Percentiles rank a stretch among this genome's conserved stretches.
These are phyloP conservation scores for Puntigrus tetrazona DNA, from an alignment of 2,113 vertebrate species.

Conservation along the genomic window DNA sequence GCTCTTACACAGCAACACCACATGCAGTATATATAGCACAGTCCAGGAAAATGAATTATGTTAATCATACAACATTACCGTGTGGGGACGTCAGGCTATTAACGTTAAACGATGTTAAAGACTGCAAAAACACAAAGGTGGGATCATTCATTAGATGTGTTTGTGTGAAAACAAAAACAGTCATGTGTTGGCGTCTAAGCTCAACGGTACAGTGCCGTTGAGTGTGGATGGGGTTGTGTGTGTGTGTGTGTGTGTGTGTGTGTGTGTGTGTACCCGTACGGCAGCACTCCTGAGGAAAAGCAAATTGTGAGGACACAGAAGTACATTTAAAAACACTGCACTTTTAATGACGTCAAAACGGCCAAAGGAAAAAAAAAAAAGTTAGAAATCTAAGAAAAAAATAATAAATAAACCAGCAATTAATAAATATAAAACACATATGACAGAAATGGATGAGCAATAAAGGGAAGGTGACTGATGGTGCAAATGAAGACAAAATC, in stretches of 20 bases:
- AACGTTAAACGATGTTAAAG: conserved; percentile 55
- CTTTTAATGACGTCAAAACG: conserved; percentile 45
- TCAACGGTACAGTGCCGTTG: not conserved
- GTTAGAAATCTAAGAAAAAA: conserved; percentile 9
- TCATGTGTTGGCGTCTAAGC: conserved; percentile 15
- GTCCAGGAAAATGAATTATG: conserved; percentile 54
- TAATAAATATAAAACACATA: conserved; percentile 13
- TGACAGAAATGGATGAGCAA: conserved; percentile 12
- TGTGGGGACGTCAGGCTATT: conserved; percentile 58
- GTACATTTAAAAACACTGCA: conserved; percentile 65
- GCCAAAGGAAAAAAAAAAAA: conserved; percentile 16
- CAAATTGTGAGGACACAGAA: conserved; percentile 68
- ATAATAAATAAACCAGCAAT: not conserved
- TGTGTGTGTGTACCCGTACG: conserved; percentile 37
- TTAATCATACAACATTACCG: conserved; percentile 55
- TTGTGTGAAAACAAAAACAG: conserved; percentile 19
- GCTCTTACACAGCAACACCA: conserved; percentile 58
- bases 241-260: conserved; percentile 53
- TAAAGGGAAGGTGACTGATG: not conserved
- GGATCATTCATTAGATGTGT: conserved; percentile 48
- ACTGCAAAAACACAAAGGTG: conserved; percentile 55
- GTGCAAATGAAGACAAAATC: not conserved
- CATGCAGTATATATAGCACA: conserved; percentile 56
- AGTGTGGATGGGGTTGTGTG: conserved; percentile 12
- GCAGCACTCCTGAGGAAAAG: conserved; percentile 76